Evolutionary conservation across 2,888 invertebrate species (phyloP).

Genomic region (Chrysolina haemoptera): DNA sequence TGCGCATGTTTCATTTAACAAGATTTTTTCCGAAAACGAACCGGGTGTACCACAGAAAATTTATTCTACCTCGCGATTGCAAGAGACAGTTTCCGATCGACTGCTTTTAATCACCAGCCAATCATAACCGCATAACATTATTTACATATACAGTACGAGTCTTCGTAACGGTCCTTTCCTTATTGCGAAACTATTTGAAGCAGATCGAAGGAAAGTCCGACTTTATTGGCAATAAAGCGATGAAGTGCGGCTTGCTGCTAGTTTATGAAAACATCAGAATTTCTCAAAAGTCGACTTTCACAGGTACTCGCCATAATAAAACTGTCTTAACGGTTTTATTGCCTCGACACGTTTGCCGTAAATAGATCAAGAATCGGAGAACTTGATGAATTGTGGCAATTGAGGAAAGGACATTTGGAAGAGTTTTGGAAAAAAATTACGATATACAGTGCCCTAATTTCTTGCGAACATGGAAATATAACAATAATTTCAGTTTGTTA

Average conservation of each 20-base stretch:
- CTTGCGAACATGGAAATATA: too few species aligned
- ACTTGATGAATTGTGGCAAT: background rate
- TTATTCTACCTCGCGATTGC: too few species aligned
- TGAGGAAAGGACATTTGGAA: background rate
- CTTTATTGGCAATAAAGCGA: constrained; percentile 33
- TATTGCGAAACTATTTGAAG: background rate
- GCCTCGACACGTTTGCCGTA: background rate
- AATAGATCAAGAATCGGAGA: constrained; percentile 6
- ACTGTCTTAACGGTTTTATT: constrained; percentile 17
- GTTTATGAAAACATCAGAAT: constrained; percentile 34
- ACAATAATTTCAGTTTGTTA: too few species aligned
- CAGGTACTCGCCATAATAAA: constrained; percentile 27
- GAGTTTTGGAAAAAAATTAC: too few species aligned
- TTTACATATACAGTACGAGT: background rate
- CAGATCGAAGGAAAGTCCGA: constrained; percentile 22
- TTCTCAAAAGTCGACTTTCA: constrained; percentile 36
- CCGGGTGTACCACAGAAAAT: too few species aligned
- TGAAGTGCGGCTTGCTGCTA: constrained; percentile 30
- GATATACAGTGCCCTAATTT: too few species aligned
- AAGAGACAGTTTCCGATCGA: too few species aligned
- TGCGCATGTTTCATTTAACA: too few species aligned
- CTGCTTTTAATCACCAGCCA: background rate
- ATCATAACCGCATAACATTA: background rate
- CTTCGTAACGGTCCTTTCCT: background rate
- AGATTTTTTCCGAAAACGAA: too few species aligned